These are phyloP conservation scores for Pseudomugil tenellus DNA, from an alignment of 2,797 vertebrate species.

Conservation along the genomic window DNA sequence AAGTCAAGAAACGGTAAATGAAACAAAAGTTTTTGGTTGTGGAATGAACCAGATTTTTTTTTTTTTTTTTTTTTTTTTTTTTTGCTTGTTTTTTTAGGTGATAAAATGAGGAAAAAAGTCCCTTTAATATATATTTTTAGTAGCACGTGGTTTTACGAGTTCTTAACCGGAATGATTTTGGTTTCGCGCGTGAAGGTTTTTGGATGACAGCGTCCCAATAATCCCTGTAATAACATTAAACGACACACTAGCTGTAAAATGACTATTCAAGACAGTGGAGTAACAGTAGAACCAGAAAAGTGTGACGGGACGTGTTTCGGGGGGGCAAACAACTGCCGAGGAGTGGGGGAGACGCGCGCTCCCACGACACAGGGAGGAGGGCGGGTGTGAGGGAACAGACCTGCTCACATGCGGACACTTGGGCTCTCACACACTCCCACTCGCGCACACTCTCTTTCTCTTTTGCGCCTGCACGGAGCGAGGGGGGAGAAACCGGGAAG, in stretches of 20 bases:
- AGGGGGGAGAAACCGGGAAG: constrained; percentile 44
- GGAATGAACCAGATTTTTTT: background rate
- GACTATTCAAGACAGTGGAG: background rate
- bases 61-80: too few species aligned
- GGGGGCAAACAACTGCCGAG: background rate
- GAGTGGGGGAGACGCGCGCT: background rate
- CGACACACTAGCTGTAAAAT: too few species aligned
- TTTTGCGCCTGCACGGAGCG: constrained; percentile 31
- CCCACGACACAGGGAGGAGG: constrained; percentile 5
- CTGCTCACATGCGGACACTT: constrained; percentile 41
- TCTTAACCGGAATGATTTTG: background rate
- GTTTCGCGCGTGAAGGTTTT: background rate
- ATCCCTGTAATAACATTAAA: background rate
- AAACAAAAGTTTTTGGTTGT: background rate
- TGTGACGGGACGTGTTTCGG: constrained; percentile 8
- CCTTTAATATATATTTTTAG: background rate
- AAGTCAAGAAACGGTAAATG: background rate
- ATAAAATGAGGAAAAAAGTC: background rate
- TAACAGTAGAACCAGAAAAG: background rate
- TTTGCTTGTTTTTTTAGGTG: background rate
- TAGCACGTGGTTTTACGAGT: background rate
- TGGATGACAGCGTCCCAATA: background rate
- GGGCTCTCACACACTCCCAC: constrained; percentile 2
- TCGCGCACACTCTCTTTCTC: constrained; percentile 11
- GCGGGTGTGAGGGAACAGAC: constrained; percentile 54